Evolutionary conservation across 2,888 invertebrate species (phyloP).

Genomic region (Papilio gigon): DNA sequence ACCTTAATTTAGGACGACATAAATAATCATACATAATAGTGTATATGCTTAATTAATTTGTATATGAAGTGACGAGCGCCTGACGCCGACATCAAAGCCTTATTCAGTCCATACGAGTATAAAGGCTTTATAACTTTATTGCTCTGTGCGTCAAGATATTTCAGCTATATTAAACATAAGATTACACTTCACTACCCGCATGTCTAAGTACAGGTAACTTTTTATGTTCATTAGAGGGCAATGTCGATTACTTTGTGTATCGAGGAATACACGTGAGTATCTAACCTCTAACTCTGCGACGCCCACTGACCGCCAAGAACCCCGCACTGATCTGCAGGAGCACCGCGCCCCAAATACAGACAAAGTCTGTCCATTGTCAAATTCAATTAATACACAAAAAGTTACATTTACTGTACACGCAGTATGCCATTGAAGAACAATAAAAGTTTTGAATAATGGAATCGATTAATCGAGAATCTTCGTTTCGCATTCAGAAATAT

Average conservation of each 20-base stretch:
- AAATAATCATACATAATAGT: conserved; percentile 12
- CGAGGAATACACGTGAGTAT: too few relatives aligned
- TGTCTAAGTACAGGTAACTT: not conserved
- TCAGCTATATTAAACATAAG: conserved; percentile 9
- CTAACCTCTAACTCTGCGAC: too few relatives aligned
- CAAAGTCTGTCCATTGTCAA: not conserved
- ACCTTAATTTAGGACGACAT: not conserved
- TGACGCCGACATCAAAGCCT: conserved; percentile 33
- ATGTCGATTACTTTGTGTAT: too few relatives aligned
- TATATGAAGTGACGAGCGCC: conserved; percentile 16
- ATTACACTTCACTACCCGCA: conserved; percentile 2
- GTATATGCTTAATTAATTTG: conserved; percentile 31
- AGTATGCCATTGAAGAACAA: not conserved
- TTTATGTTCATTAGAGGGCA: too few relatives aligned
- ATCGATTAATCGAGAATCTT: conserved; percentile 8
- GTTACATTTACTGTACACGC: not conserved
- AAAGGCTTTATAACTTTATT: conserved; percentile 21
- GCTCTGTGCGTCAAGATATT: conserved; percentile 17
- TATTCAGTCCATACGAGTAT: conserved; percentile 18
- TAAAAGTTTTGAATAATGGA: conserved; percentile 1
- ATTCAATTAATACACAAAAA: not conserved
- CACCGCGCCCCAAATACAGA: too few relatives aligned
- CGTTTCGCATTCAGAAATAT: conserved; percentile 31
- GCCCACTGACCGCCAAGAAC: too few relatives aligned
- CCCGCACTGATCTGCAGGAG: too few relatives aligned